Evolutionary conservation across 2,888 invertebrate genomes (phyloP), one percentile per base, ranked within the genome.

Genomic region (Netelia virgata): DNA sequence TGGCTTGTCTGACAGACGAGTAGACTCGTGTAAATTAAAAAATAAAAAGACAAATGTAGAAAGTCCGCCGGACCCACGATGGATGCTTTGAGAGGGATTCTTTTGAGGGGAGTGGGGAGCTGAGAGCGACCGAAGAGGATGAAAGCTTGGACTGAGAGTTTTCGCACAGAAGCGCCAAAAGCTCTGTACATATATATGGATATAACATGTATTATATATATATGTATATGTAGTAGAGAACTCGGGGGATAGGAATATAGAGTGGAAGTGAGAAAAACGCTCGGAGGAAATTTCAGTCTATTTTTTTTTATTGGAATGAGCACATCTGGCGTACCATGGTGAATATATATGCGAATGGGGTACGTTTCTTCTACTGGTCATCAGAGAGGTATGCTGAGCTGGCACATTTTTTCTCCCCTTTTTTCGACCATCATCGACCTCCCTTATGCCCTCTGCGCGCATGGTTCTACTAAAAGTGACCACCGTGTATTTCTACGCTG

Each of bases 241-340:
- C 28, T 28, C 50, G 53, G 41, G 64, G 53, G 64, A 50, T 61
- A 55, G 63, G 43, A 16, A 59, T n/a, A 43, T 73, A 41, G 11
- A 47, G 59, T 50, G 57, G 23, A 66, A 72, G 73, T 61, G 70
- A 80, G 47, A 61, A 83, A 78, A 79, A 70, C 16, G 75, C 63
- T 70, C 50, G 50, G 50, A 74, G 66, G 74, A 64, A 63, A 83
- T 87, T 88, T 86, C 74, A 82, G 82, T 63, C 47, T 59, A 28
- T 74, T 75, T 81, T 88, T 88, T 79, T 74, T 83, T 88, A 89
- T 91, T 90, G 87, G 90, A 88, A 90, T 88, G 88, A 90, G 88
- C 88, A 88, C 91, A 91, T 91, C 90, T 91, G 90, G 88, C 86
- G 87, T 82, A 84, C 86, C 63, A 41, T 43, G 57, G 53, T 78